These are phyloP conservation scores for Xyliphius kryptos DNA, from an alignment of 2,113 vertebrate species.

Conservation along the genomic window DNA sequence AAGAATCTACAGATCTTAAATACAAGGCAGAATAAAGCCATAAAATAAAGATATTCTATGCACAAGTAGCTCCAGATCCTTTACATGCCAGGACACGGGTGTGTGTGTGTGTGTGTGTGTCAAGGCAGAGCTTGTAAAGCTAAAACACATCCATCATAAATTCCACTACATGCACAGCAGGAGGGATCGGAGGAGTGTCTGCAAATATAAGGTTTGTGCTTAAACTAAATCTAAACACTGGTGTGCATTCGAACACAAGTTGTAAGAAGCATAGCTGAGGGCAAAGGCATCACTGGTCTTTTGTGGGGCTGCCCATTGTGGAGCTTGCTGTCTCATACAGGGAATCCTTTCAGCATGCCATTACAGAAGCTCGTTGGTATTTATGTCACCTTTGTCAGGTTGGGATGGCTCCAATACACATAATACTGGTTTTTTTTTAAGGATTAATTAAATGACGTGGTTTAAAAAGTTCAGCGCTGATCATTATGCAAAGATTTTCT, in stretches of 20 bases:
- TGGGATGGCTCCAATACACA: not conserved
- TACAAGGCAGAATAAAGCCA: slow-evolving; percentile 25
- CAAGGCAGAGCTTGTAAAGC: slow-evolving; percentile 23
- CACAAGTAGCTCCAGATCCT: slow-evolving; percentile 23
- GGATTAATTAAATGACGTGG: no score
- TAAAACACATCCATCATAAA: slow-evolving; percentile 19
- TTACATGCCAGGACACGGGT: slow-evolving; percentile 24
- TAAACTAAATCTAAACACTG: slow-evolving; percentile 6
- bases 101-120: no score
- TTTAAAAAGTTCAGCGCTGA: no score
- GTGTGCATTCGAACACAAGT: slow-evolving; percentile 3
- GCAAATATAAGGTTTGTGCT: not conserved
- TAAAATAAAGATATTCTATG: slow-evolving; percentile 32
- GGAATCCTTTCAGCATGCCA: slow-evolving; percentile 3
- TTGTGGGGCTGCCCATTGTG: slow-evolving; percentile 6
- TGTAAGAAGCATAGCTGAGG: not conserved
- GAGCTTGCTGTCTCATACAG: slow-evolving; percentile 4
- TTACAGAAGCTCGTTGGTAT: slow-evolving; percentile 21
- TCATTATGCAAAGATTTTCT: no score
- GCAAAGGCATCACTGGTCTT: slow-evolving; percentile 3
- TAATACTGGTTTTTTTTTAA: slow-evolving; percentile 2
- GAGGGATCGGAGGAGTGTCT: not conserved
- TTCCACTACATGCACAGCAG: not conserved
- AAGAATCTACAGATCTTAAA: not conserved
- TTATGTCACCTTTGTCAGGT: slow-evolving; percentile 1